Evolutionary conservation across 2,888 invertebrate genomes (phyloP).

Genomic region (Callyntrura sp.): DNA sequence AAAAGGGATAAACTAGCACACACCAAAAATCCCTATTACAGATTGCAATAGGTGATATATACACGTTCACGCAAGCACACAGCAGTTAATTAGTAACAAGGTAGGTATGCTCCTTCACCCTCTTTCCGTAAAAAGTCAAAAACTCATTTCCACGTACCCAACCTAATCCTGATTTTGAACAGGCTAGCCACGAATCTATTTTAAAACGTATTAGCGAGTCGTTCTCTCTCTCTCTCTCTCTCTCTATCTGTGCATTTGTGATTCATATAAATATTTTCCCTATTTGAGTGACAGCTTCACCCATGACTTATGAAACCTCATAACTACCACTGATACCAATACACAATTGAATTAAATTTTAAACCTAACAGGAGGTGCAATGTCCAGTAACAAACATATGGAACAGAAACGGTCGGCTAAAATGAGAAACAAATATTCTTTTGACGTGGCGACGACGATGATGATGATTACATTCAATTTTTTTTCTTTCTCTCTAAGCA

Average conservation of each 20-base stretch:
- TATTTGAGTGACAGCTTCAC: background rate
- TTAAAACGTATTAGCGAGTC: too few species aligned
- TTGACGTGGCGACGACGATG: conserved; percentile 1
- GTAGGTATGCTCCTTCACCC: background rate
- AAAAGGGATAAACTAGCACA: conserved; percentile 1
- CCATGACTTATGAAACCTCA: background rate
- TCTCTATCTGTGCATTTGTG: background rate
- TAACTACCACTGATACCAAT: too few species aligned
- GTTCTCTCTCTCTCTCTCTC: too few species aligned
- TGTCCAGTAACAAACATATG: background rate
- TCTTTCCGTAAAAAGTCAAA: background rate
- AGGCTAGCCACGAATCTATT: too few species aligned
- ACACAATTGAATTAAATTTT: conserved; percentile 6
- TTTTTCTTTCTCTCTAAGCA: background rate
- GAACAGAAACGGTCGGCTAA: conserved; percentile 19
- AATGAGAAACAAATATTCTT: conserved; percentile 14
- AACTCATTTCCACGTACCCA: background rate
- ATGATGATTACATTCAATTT: conserved; percentile 42
- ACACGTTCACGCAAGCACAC: background rate
- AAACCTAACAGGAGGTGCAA: background rate
- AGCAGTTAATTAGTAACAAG: conserved; percentile 32
- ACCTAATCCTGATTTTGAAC: too few species aligned
- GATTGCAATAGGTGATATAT: background rate
- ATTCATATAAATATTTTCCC: conserved; percentile 38
- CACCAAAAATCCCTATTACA: conserved; percentile 38